A percentile compares a stretch with the other conserved stretches of the same genome.
Conservation (phyloP, 2,797 vertebrate genomes). For the Meda fulgida region DNA sequence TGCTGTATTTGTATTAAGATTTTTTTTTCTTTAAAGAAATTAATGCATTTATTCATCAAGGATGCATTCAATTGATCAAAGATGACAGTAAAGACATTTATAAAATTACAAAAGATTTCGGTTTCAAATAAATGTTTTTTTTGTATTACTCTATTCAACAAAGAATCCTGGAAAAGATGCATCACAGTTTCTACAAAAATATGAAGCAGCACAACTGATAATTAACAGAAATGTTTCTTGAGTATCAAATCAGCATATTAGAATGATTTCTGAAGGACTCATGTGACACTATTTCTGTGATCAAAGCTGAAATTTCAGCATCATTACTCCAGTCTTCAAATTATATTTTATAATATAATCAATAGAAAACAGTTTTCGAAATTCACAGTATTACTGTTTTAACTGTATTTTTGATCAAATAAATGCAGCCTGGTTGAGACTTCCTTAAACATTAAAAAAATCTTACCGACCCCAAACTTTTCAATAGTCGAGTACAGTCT, state of each 20-base stretch:
- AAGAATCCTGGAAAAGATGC: background rate
- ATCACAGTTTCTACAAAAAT: background rate
- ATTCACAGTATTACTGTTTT: background rate
- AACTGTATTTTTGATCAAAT: background rate
- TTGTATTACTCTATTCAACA: background rate
- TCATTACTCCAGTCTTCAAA: too few relatives aligned
- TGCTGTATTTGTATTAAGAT: background rate
- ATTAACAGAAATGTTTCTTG: background rate
- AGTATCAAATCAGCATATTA: too few relatives aligned
- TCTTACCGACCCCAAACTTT: background rate
- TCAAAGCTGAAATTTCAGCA: too few relatives aligned
- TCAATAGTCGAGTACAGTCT: background rate
- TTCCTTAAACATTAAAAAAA: background rate
- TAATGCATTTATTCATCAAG: background rate
- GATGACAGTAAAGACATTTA: background rate
- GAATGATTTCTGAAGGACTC: too few relatives aligned
- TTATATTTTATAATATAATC: too few relatives aligned
- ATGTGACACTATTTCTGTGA: too few relatives aligned
- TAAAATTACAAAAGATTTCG: background rate
- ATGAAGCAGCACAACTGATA: background rate
- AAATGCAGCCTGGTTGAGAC: background rate
- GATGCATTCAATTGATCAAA: background rate
- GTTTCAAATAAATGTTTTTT: too few relatives aligned
- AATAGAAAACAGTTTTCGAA: too few relatives aligned
- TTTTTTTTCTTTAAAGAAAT: background rate